A percentile compares a stretch with the other conserved stretches of the same genome.
Evolutionary conservation across 2,113 vertebrate species (phyloP).

Genomic region (Peromyscus maniculatus): DNA sequence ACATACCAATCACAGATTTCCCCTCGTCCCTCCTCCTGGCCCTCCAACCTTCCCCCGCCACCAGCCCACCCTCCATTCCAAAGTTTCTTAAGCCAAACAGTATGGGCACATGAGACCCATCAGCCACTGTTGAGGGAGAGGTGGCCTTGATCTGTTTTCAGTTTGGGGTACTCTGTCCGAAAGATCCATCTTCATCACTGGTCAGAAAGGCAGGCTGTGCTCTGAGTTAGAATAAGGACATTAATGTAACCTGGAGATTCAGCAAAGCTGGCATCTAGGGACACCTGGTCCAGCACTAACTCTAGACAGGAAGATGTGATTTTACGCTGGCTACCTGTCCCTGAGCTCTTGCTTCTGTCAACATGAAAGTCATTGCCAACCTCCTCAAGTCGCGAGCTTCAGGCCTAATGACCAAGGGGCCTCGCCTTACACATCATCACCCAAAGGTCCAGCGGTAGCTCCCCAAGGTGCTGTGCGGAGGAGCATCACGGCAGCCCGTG

Average conservation of each 20-base stretch:
- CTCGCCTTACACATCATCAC: accelerated
- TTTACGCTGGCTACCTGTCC: neutral
- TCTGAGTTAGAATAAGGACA: neutral
- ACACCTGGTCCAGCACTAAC: neutral
- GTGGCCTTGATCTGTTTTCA: slow-evolving; percentile 50
- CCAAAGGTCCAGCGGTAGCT: neutral
- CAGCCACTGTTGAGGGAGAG: slow-evolving; percentile 44
- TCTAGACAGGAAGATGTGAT: neutral
- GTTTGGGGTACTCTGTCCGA: neutral
- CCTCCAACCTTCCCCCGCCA: no score
- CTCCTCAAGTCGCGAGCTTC: neutral
- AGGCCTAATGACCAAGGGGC: neutral
- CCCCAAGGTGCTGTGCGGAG: neutral
- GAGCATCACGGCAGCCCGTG: accelerated
- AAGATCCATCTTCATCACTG: neutral
- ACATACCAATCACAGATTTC: no score
- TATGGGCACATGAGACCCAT: slow-evolving; percentile 6
- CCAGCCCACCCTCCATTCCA: neutral
- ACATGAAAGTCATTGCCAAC: neutral
- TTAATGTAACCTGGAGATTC: neutral
- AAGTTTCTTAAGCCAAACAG: neutral
- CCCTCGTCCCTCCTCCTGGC: no score
- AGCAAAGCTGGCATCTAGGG: neutral
- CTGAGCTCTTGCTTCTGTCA: neutral
- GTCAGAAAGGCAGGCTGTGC: neutral